Evolutionary conservation across 2,113 vertebrate genomes (phyloP), one percentile per base, ranked within the genome.

Genomic region (Phaethornis superciliosus): DNA sequence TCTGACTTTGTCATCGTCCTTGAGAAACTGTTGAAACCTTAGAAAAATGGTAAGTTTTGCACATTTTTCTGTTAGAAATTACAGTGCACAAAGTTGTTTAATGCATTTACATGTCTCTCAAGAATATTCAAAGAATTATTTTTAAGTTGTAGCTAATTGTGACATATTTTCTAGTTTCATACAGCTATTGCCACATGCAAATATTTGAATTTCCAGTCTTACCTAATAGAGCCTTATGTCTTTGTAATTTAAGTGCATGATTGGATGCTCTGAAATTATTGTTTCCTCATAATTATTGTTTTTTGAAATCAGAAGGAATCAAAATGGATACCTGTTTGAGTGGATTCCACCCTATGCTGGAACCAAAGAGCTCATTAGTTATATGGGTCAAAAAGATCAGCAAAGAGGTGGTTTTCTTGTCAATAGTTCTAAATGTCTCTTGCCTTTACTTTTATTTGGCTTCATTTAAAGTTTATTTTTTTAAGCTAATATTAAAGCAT

Each of bases 21-120:
- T 86, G 24, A 80, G n/a, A 90, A 94, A 55, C 52, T 89, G n/a
- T 51, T 86, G 54, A 84, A 80, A 67, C 30, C 23, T 18, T 87
- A 90, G 83, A 46, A 96, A 95, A 92, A 95, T 96, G 84, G 93
- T 96, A 88, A 82, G 90, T 86, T 74, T 62, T 80, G 3, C 62
- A 37, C 12, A 2, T 49, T 37, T 60, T 28, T 30, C 26, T 10
- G 15, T 88, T 70, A 33, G 40, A 78, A 84, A 49, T 85, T 67
- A 28, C 27, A 89, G 15, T 28, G 28, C 22, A 55, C 24, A 27
- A 59, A 49, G 10, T 9, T 46, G 5, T 69, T 93, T 68, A 75
- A 58, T 85, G 47, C 14, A 22, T 23, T 44, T 10, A 70, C 30
- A 5, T 32, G 10, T 79, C 64, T 72, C 7, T 21, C 42, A 75